These are phyloP conservation scores for Rhopalosiphum maidis DNA, from an alignment of 1,140 invertebrate genomes.

Conservation along the genomic window DNA sequence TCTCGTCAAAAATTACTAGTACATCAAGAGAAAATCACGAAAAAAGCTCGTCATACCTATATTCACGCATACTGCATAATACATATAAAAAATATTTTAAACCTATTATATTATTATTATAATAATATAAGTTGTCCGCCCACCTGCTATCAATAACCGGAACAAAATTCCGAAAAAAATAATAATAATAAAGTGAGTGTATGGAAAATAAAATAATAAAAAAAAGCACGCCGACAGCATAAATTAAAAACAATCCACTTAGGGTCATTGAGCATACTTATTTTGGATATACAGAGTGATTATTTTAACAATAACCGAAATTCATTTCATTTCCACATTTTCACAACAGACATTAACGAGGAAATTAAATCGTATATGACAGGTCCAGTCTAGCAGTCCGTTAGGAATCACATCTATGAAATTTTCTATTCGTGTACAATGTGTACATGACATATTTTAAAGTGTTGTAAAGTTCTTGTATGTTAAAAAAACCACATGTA, in stretches of 20 bases:
- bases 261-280: not conserved
- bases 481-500: not conserved
- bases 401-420: not conserved
- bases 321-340: not conserved
- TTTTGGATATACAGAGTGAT: not conserved
- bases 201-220: conserved; percentile 1
- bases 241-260: not conserved
- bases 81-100: not conserved
- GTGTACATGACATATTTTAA: not conserved
- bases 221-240: not conserved
- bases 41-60: not conserved
- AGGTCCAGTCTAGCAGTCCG: not conserved
- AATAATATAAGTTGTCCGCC: not conserved
- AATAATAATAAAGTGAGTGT: not conserved
- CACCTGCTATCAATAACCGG: not conserved
- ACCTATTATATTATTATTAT: not conserved
- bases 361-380: not conserved
- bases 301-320: not conserved
- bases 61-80: not conserved
- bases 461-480: not conserved
- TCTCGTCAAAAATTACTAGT: not conserved
- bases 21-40: not conserved
- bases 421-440: not conserved
- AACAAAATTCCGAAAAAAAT: not conserved
- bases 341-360: not conserved